Percentiles rank a stretch among this genome's conserved stretches.
Evolutionary conservation across 1,140 invertebrate species (phyloP).

Genomic region (Drosophila watanabei): DNA sequence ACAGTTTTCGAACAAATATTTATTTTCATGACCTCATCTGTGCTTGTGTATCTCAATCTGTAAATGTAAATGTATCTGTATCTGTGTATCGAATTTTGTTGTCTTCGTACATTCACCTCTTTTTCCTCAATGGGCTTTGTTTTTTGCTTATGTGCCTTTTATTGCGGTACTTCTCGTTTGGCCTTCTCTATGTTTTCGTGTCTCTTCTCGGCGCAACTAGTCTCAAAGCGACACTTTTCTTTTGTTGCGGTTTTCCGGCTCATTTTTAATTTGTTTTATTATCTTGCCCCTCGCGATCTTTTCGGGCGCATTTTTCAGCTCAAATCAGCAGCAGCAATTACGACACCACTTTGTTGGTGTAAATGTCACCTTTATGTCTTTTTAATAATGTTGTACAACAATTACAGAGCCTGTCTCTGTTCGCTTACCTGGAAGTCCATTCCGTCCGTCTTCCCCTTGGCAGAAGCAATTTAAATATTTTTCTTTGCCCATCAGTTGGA

Average conservation of each 20-base stretch:
- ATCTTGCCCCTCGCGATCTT: conserved; percentile 47
- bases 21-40: neutral
- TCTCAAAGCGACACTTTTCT: conserved; percentile 65
- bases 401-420: neutral
- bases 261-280: conserved; percentile 42
- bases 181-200: conserved; percentile 30
- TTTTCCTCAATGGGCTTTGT: conserved; percentile 38
- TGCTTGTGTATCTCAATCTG: conserved; percentile 2
- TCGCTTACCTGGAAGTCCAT: neutral
- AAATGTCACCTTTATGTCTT: conserved; percentile 74
- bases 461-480: conserved; percentile 19
- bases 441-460: neutral
- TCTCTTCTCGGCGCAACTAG: conserved; percentile 12
- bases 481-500: conserved; percentile 14
- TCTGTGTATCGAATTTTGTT: conserved; percentile 26
- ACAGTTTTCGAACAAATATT: neutral
- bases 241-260: conserved; percentile 74
- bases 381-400: conserved; percentile 77
- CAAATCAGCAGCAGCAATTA: conserved; percentile 26
- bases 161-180: conserved; percentile 67
- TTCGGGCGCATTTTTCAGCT: conserved; percentile 27
- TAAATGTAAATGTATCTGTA: conserved; percentile 14
- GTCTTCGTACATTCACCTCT: conserved; percentile 70
- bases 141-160: conserved; percentile 27
- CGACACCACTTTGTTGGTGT: conserved; percentile 35